Base-by-base conservation (phyloP, 2,113 vertebrate genomes). In the Pachyramphus minor region DNA sequence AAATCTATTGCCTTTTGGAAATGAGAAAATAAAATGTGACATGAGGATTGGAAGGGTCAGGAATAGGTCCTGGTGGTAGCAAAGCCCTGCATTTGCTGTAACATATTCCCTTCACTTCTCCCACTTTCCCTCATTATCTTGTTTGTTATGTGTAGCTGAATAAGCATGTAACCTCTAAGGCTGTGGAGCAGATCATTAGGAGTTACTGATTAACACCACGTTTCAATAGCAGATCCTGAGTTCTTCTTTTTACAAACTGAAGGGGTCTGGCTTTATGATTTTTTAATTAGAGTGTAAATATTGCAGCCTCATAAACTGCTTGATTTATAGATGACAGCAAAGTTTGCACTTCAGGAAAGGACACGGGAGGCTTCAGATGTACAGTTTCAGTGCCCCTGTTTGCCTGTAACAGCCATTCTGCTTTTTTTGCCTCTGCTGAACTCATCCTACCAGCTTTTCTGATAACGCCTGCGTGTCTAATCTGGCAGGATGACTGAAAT, bases 231-330 rank as follows among this genome's bases (percentile, higher is more conserved):
- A 96, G 89, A 95, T 98, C 96, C 96, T 8, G 83, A 94, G 96
- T 96, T 98, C 78, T 95, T 94, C 96, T 97, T 98, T 98, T 97
- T 98, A 97, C 97, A 96, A 86, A 91, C 97, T 97, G 97, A 98
- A 98, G 97, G 97, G 89, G 91, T 93, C 97, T 97, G 97, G 97
- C 97, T 98, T 99, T 98, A 98, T 98, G 98, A 98, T 98, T 98
- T 99, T 98, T 99, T 99, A 99, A 99, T 99, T 98, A 97, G 98
- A 98, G 97, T 98, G 98, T 98, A 99, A 99, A 99, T 98, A 99
- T 97, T 92, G 95, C 94, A 98, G 97, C 97, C 96, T 97, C 97
- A 98, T 98, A 98, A 98, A 98, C 95, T 73, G 81, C 84, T 95
- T 99, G 98, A 99, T 98, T 98, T 98, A 98, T 98, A 93, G 97